phyloP scores from a whole-genome alignment of 2,797 vertebrate species.

The Sarcophilus harrisii region DNA sequence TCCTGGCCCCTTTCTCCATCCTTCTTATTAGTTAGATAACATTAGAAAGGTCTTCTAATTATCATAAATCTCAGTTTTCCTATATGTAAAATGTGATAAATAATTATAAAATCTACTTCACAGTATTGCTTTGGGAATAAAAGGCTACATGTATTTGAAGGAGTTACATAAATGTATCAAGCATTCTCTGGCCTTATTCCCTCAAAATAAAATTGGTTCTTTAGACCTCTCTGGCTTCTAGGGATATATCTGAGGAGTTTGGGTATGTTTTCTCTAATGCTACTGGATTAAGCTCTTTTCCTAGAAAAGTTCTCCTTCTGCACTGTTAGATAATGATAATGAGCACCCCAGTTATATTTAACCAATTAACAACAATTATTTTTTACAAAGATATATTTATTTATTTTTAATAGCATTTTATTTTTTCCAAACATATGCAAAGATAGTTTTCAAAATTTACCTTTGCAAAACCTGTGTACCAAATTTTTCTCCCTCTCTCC shows the following conservation, averaged over 20 bases:
- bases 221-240: neutral
- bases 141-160: neutral
- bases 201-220: neutral
- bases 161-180: neutral
- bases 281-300: neutral
- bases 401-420: neutral
- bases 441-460: too few species aligned
- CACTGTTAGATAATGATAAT: neutral
- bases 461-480: too few species aligned
- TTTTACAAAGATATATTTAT: neutral
- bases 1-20: neutral
- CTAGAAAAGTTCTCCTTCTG: neutral
- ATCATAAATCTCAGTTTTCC: neutral
- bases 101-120: neutral
- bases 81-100: neutral
- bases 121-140: neutral
- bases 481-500: too few species aligned
- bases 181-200: neutral
- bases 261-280: neutral
- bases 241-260: slow-evolving; percentile 28
- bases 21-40: neutral
- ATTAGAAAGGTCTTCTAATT: neutral
- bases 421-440: too few species aligned
- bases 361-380: neutral
- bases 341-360: neutral